These are phyloP conservation scores for Pseudorectes ferrugineus DNA, from an alignment of 2,113 vertebrate species.

Conservation along the genomic window DNA sequence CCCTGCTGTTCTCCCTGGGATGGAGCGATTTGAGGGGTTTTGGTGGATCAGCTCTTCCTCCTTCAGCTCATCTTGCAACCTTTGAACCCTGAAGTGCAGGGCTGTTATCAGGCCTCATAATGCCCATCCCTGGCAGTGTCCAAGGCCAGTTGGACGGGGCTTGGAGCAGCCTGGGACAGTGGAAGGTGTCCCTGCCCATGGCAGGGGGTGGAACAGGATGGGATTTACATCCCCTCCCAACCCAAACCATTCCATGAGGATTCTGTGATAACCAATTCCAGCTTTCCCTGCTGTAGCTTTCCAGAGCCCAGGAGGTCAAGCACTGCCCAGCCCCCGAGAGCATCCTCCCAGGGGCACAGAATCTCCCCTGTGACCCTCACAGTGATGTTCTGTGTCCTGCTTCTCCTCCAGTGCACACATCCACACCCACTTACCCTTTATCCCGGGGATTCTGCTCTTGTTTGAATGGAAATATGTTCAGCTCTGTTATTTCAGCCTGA, in stretches of 20 bases:
- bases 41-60: slow-evolving; percentile 14
- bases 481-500: slow-evolving; percentile 3
- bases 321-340: background rate
- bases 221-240: background rate
- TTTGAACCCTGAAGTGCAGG: background rate
- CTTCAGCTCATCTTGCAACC: background rate
- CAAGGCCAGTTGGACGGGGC: accelerated
- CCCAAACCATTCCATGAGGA: background rate
- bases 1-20: slow-evolving; percentile 37
- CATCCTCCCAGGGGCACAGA: background rate
- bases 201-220: background rate
- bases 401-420: background rate
- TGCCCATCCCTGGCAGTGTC: background rate
- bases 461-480: background rate
- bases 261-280: background rate
- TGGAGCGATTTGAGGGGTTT: slow-evolving; percentile 9
- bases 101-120: background rate
- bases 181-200: background rate
- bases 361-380: background rate
- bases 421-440: background rate
- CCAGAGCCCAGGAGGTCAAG: background rate
- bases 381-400: background rate
- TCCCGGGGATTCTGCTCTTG: background rate
- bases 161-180: background rate
- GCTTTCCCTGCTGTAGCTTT: background rate